Base-by-base conservation (phyloP, 1,140 invertebrate genomes). In the Aricia agestis region DNA sequence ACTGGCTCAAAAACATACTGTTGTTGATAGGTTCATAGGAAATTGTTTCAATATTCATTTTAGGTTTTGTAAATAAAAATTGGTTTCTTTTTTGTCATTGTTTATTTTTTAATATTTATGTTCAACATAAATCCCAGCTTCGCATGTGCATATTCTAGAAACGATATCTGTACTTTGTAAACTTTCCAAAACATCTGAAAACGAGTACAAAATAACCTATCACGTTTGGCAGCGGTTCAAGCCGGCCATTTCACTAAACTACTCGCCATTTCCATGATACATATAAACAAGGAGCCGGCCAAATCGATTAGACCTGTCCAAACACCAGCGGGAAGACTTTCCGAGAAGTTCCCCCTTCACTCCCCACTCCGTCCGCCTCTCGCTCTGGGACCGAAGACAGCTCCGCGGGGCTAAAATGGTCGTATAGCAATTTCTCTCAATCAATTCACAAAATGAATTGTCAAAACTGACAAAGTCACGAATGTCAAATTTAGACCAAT, bases 311-410 rank as follows among this genome's bases (percentile, higher is more conserved):
- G n/a, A 17, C 31, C 9, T 17, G 15, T 66, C 66, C n/a, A 41
- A 17, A 66, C 41, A 66, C 66, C 36, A 36, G 5, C 36, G 36
- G 5, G 36, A 36, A 36, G 2, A 36, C 36, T 36, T 9, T 36
- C 9, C 36, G 36, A 36, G 36, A 36, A 36, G 25, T 25, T 25
- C 3, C 36, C 1, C 36, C 36, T 9, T 6, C 36, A 5, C 36
- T 36, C 6, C 36, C 6, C 6, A 7, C 1, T 36, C 1, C 25
- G 25, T 25, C 25, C 25, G 25, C 25, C 36, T 59, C 59, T 52
- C 52, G 52, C 25, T 31, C 25, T 32, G 31, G 19, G 17, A 45
- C 18, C 32, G 57, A 36, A 70, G 69, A 58, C 63, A 72, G 72
- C 74, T n/a, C n/a, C n/a, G n/a, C n/a, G n/a, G n/a, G n/a, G n/a